Conservation (phyloP, 2,113 vertebrate species). For the Podarcis cretensis region DNA sequence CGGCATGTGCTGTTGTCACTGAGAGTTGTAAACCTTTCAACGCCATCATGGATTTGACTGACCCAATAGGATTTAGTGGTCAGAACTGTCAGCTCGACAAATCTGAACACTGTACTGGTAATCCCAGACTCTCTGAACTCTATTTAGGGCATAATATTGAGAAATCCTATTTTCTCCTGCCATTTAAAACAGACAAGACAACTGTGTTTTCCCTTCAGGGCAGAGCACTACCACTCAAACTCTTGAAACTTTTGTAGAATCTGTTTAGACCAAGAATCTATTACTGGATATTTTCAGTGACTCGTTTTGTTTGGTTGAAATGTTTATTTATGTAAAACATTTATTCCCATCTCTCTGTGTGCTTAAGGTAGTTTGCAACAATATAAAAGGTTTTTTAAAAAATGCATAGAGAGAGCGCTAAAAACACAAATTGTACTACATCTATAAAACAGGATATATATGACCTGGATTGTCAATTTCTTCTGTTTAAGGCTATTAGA, state of each 20-base stretch:
- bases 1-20: not conserved
- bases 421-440: not conserved
- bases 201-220: not conserved
- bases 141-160: not conserved
- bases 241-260: not conserved
- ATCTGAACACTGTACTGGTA: not conserved
- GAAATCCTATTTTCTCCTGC: conserved; percentile 9
- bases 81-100: not conserved
- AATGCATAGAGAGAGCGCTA: not conserved
- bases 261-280: not conserved
- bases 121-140: conserved; percentile 5
- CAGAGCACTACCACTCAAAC: not conserved
- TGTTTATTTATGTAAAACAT: not conserved
- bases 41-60: not conserved
- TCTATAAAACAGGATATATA: not conserved
- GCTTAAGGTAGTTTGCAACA: not conserved
- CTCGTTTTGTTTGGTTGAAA: not conserved
- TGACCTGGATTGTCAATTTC: too few relatives aligned
- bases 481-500: too few relatives aligned
- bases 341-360: not conserved
- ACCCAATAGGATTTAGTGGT: conserved; percentile 9
- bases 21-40: conserved; percentile 5
- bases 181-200: conserved; percentile 35
- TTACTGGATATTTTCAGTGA: not conserved
- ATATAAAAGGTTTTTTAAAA: not conserved